These are phyloP conservation scores for Oligia fasciuncula DNA, from an alignment of 2,888 invertebrate genomes.

Conservation along the genomic window DNA sequence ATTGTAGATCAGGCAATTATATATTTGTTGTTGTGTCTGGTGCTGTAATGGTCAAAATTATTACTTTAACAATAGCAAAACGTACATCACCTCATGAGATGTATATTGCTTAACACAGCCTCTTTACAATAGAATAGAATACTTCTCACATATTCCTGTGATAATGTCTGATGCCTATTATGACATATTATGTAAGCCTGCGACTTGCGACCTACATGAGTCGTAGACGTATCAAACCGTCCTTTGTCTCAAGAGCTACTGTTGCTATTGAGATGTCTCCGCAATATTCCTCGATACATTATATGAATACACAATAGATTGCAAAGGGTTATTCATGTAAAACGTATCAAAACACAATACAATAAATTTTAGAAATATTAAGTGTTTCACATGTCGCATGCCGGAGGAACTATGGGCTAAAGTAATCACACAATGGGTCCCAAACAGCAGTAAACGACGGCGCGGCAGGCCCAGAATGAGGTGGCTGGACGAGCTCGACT, in stretches of 20 bases:
- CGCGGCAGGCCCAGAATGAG: too few species aligned
- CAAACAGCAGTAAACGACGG: too few species aligned
- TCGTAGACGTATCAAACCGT: constrained; percentile 40
- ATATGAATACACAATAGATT: constrained; percentile 46
- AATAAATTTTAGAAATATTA: background rate
- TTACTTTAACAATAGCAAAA: background rate
- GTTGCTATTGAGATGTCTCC: constrained; percentile 43
- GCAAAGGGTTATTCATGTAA: constrained; percentile 15
- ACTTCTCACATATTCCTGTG: background rate
- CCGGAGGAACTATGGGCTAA: too few species aligned
- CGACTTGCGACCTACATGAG: constrained; percentile 54
- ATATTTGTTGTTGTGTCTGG: background rate
- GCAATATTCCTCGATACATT: constrained; percentile 24
- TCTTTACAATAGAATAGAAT: background rate
- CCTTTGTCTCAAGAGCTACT: constrained; percentile 52
- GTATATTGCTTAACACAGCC: background rate
- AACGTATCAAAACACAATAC: background rate
- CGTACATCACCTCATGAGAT: background rate
- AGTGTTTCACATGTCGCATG: background rate
- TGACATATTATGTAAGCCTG: constrained; percentile 39
- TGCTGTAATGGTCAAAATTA: background rate
- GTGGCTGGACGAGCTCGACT: too few species aligned
- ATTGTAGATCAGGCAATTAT: too few species aligned
- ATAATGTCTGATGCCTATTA: constrained; percentile 30
- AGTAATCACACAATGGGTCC: too few species aligned